Base-by-base conservation (phyloP, 2,113 vertebrate species). In the Heterochromis multidens region DNA sequence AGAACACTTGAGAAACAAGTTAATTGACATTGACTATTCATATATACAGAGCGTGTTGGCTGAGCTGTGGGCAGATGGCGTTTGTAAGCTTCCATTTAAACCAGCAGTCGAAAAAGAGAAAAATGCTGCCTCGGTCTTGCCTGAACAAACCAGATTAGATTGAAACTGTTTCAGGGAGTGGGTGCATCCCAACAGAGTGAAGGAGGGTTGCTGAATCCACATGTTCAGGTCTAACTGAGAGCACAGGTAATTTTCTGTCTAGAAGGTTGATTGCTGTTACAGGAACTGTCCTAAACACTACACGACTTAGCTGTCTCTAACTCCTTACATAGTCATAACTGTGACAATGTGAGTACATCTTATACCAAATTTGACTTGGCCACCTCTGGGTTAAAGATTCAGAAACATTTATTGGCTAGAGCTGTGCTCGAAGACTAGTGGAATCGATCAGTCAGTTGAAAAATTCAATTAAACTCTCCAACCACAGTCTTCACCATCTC, bases 21-120 rank as follows among this genome's bases (percentile, higher is more conserved):
- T 93, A 94, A 93, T 93, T 92, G 93, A 94, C 82, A 72, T 91
- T 82, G 85, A 88, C 89, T 90, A 92, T 94, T 91, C 92, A 91
- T 89, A 82, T 83, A 86, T 85, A 89, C 82, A 40, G 86, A 88
- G 82, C 46, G 61, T 72, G 83, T 83, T 89, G 78, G 85, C 83
- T 84, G 57, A 84, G 84, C 80, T 3, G 46, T 72, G 65, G 87
- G 86, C 93, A 94, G 94, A 94, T 94, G 91, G 92, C 90, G 79
- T 93, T 92, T 88, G 88, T 57, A 87, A 85, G 80, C 63, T 91
- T 80, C 72, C 52, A 43, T 80, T 72, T 80, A 81, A 87, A 91
- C 37, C 81, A 79, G 59, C 58, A 90, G 88, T 82, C 72, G 62
- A 65, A 86, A 87, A 79, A 31, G 35, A 59, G 17, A 29, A 23